A percentile compares a stretch with the other conserved stretches of the same genome.
Conservation (phyloP, 2,113 vertebrate species). For the Xiphophorus hellerii region DNA sequence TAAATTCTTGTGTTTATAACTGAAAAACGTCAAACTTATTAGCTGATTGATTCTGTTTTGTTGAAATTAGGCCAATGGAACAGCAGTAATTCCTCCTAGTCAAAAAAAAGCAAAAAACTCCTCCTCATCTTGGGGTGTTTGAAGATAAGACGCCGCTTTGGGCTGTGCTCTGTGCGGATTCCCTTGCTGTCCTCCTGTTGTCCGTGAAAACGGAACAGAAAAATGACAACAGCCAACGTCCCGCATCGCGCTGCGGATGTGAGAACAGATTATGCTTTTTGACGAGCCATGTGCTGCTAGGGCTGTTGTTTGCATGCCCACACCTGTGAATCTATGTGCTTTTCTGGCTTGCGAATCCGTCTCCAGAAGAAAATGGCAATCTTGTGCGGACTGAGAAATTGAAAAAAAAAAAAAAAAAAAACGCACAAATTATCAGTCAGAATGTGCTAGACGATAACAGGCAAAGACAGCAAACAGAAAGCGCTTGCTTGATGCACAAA, state of each 20-base stretch:
- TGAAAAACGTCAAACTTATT: neutral
- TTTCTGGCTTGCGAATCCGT: slow-evolving; percentile 34
- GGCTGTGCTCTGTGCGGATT: slow-evolving; percentile 37
- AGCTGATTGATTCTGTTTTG: neutral
- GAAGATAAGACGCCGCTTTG: slow-evolving; percentile 41
- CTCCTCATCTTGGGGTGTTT: slow-evolving; percentile 8
- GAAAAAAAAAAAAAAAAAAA: neutral
- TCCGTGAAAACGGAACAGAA: slow-evolving; percentile 59
- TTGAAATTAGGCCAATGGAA: neutral
- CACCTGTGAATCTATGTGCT: slow-evolving; percentile 14
- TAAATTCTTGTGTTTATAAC: neutral
- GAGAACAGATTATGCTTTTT: slow-evolving; percentile 57
- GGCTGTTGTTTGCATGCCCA: slow-evolving; percentile 33
- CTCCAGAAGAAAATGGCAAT: slow-evolving; percentile 33
- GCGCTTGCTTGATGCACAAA: slow-evolving; percentile 44
- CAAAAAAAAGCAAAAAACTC: neutral
- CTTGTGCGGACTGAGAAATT: slow-evolving; percentile 13
- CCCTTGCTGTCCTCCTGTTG: slow-evolving; percentile 47
- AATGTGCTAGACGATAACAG: slow-evolving; percentile 22
- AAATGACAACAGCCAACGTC: slow-evolving; percentile 55
- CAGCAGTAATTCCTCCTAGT: neutral
- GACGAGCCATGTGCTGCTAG: slow-evolving; percentile 57
- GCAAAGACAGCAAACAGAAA: slow-evolving; percentile 34
- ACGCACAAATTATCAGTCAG: slow-evolving; percentile 1
- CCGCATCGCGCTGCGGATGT: slow-evolving; percentile 48